Conservation (phyloP, 2,888 invertebrate genomes). For the Thymelicus sylvestris region DNA sequence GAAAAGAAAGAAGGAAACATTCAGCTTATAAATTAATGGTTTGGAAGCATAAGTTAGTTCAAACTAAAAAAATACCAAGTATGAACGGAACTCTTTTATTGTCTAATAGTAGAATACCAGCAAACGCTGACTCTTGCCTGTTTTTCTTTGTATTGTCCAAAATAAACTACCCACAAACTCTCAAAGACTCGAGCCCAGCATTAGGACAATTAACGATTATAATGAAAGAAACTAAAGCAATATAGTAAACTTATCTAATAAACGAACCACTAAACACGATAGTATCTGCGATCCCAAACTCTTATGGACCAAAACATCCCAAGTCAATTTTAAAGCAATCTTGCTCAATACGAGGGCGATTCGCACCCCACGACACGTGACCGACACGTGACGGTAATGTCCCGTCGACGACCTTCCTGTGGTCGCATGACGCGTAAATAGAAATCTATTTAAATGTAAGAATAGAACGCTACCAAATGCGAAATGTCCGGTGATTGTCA, state of each 20-base stretch:
- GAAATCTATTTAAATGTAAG: slow-evolving; percentile 57
- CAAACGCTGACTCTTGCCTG: too few relatives aligned
- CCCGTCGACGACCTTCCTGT: slow-evolving; percentile 51
- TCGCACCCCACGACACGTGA: slow-evolving; percentile 58
- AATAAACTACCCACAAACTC: too few relatives aligned
- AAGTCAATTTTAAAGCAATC: slow-evolving; percentile 54
- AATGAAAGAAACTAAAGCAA: background rate
- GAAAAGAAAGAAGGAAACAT: too few relatives aligned
- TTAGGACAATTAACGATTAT: background rate
- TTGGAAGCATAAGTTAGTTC: too few relatives aligned
- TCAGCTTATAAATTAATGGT: too few relatives aligned
- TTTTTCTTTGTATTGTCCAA: too few relatives aligned
- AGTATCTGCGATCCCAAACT: slow-evolving; percentile 13
- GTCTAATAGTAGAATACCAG: too few relatives aligned
- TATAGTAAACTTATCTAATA: background rate
- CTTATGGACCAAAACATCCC: slow-evolving; percentile 28
- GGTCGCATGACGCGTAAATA: slow-evolving; percentile 59
- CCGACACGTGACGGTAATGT: slow-evolving; percentile 56
- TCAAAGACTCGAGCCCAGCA: background rate
- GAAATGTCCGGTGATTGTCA: background rate
- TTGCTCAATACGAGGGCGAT: slow-evolving; percentile 60
- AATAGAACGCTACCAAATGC: background rate
- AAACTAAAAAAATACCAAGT: too few relatives aligned
- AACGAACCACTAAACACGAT: slow-evolving; percentile 30
- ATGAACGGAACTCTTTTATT: too few relatives aligned